Percentiles rank a stretch among this genome's conserved stretches.
Evolutionary conservation across 1,140 invertebrate species (phyloP).

Genomic region (Saccostrea echinata): DNA sequence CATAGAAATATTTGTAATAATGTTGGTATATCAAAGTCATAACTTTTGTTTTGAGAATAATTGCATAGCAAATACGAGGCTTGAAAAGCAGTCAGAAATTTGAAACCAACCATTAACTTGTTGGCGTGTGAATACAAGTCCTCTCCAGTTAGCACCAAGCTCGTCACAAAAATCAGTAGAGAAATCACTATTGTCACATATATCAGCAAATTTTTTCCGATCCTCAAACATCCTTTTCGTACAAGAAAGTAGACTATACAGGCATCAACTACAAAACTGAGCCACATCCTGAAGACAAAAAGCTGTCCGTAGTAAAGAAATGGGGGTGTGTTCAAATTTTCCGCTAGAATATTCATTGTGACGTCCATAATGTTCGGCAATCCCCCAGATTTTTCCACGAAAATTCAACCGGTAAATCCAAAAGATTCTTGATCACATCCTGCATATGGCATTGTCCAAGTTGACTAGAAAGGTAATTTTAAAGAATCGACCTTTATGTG

Average conservation of each 20-base stretch:
- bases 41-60: not conserved
- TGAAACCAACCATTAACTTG: constrained; percentile 1
- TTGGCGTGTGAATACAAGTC: not conserved
- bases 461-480: no score
- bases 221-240: not conserved
- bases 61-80: not conserved
- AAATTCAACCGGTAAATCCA: no score
- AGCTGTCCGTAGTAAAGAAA: not conserved
- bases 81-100: not conserved
- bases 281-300: not conserved
- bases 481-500: no score
- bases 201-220: not conserved
- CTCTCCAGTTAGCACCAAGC: not conserved
- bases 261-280: not conserved
- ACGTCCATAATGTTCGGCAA: not conserved
- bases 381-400: no score
- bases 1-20: not conserved
- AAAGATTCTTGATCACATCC: not conserved
- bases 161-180: not conserved
- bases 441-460: not conserved
- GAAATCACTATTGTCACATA: not conserved
- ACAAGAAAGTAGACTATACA: not conserved
- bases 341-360: not conserved
- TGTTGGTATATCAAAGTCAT: not conserved
- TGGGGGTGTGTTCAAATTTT: not conserved